Percentiles rank a stretch among this genome's conserved stretches.
Conservation (phyloP, 2,888 invertebrate genomes). For the Listrodromus nycthemerus region DNA sequence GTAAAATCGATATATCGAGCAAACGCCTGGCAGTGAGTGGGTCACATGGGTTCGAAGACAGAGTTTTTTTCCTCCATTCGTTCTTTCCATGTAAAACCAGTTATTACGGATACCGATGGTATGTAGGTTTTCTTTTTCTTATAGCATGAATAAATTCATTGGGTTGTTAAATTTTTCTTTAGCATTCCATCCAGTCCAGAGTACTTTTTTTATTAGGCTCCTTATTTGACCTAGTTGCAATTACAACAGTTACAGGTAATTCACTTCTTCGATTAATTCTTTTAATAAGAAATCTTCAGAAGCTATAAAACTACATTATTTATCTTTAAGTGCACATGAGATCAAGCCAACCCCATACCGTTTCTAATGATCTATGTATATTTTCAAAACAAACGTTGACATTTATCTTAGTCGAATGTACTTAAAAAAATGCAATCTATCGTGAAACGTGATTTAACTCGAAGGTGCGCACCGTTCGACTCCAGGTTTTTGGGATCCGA, state of each 20-base stretch:
- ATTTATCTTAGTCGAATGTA: no score
- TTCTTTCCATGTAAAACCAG: constrained; percentile 36
- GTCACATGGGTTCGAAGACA: constrained; percentile 70
- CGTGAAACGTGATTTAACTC: no score
- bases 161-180: constrained; percentile 4
- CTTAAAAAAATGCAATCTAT: no score
- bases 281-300: not conserved
- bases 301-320: not conserved
- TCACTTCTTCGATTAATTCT: not conserved
- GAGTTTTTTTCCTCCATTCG: constrained; percentile 29
- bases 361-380: no score
- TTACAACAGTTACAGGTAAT: constrained; percentile 3
- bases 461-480: no score
- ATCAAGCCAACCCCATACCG: no score
- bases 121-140: not conserved
- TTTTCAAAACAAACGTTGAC: no score
- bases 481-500: no score
- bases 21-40: constrained; percentile 68
- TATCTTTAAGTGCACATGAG: not conserved
- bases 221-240: not conserved
- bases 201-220: not conserved
- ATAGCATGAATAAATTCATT: constrained; percentile 28
- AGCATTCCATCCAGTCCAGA: constrained; percentile 7
- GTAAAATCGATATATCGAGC: constrained; percentile 81
- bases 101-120: not conserved